Evolutionary conservation across 2,113 vertebrate species (phyloP).

Genomic region (Actinemys pallida): DNA sequence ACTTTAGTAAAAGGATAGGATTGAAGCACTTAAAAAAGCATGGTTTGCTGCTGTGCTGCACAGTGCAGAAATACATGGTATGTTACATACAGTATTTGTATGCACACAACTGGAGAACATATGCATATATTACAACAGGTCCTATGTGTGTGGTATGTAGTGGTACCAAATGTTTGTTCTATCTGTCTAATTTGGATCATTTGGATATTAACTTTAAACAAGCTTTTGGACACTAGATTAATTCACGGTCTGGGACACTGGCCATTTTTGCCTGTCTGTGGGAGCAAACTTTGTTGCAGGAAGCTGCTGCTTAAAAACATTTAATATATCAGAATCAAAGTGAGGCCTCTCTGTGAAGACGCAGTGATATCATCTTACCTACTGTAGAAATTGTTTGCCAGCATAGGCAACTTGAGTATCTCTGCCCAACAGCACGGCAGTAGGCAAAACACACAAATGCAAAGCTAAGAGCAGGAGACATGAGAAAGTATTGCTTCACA

Average conservation of each 20-base stretch:
- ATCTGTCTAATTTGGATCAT: neutral
- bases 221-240: neutral
- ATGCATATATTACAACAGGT: neutral
- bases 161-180: neutral
- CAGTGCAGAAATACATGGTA: rapidly evolving
- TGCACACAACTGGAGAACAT: neutral
- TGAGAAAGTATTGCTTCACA: neutral
- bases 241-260: slow-evolving; percentile 1
- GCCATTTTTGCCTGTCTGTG: neutral
- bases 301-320: slow-evolving; percentile 21
- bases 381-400: slow-evolving; percentile 65
- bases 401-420: slow-evolving; percentile 33
- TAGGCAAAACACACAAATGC: neutral
- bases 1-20: neutral
- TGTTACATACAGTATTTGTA: rapidly evolving
- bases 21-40: neutral
- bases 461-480: neutral
- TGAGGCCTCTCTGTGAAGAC: slow-evolving; percentile 49
- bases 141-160: neutral
- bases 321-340: neutral
- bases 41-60: slow-evolving; percentile 6
- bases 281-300: slow-evolving; percentile 64
- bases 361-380: slow-evolving; percentile 49
- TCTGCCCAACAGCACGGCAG: neutral
- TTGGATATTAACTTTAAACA: slow-evolving; percentile 18